phyloP scores from a whole-genome alignment of 2,113 vertebrate genomes.

The Lutjanus erythropterus region DNA sequence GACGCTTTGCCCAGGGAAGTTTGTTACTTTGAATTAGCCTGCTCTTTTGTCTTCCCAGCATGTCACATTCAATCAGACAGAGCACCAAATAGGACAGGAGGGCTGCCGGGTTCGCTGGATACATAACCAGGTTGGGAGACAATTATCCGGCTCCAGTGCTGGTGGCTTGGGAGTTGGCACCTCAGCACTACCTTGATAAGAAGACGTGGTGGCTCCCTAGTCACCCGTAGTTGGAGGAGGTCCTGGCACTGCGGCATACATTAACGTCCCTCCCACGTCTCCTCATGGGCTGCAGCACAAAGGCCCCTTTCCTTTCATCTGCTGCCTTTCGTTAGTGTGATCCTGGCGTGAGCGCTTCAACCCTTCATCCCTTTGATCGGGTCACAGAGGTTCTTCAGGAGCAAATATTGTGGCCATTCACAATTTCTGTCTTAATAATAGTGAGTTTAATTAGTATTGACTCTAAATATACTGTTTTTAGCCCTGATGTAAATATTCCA shows the following conservation, averaged over 20 bases:
- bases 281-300: constrained; percentile 72
- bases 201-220: constrained; percentile 89
- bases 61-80: constrained; percentile 94
- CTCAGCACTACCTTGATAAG: constrained; percentile 90
- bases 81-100: constrained; percentile 84
- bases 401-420: constrained; percentile 45
- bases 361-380: constrained; percentile 62
- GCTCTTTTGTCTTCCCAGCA: constrained; percentile 95
- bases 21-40: constrained; percentile 97
- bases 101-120: constrained; percentile 90
- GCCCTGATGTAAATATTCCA: not conserved
- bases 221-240: constrained; percentile 81
- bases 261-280: constrained; percentile 85
- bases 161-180: constrained; percentile 91
- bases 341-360: constrained; percentile 55
- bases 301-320: constrained; percentile 86
- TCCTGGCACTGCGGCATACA: constrained; percentile 86
- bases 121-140: constrained; percentile 91
- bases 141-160: constrained; percentile 76
- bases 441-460: constrained; percentile 1
- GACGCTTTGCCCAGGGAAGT: constrained; percentile 91
- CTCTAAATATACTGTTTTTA: not conserved
- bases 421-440: constrained; percentile 13
- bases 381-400: constrained; percentile 68
- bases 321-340: constrained; percentile 83